A percentile compares a stretch with the other conserved stretches of the same genome.
These are phyloP conservation scores for Rhorus exstirpatorius DNA, from an alignment of 2,888 invertebrate genomes.

Conservation along the genomic window DNA sequence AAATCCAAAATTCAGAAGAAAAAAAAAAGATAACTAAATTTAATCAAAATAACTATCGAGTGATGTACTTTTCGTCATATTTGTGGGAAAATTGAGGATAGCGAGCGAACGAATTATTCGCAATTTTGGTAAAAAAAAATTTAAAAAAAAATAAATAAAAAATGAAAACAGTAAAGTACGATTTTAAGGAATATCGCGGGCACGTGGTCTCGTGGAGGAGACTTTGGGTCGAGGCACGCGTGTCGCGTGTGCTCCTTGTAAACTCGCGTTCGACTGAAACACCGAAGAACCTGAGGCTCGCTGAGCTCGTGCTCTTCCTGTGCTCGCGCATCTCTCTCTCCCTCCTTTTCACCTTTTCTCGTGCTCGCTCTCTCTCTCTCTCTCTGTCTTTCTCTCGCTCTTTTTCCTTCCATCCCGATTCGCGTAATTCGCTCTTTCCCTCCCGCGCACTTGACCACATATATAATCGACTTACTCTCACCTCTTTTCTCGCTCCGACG, in stretches of 20 bases:
- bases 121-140: too few relatives aligned
- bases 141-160: too few relatives aligned
- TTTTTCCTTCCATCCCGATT: slow-evolving; percentile 57
- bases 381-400: slow-evolving; percentile 60
- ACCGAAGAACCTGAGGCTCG: slow-evolving; percentile 64
- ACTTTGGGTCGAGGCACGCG: slow-evolving; percentile 77
- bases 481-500: slow-evolving; percentile 52
- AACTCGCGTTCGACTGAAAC: slow-evolving; percentile 84
- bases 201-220: slow-evolving; percentile 77
- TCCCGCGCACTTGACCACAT: slow-evolving; percentile 57
- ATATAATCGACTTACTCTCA: slow-evolving; percentile 24
- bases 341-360: slow-evolving; percentile 52
- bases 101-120: too few relatives aligned
- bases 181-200: slow-evolving; percentile 25
- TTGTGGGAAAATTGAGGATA: too few relatives aligned
- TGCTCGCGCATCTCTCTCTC: slow-evolving; percentile 70
- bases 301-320: slow-evolving; percentile 75
- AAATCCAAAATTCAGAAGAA: too few relatives aligned
- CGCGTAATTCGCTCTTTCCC: slow-evolving; percentile 55
- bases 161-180: not conserved
- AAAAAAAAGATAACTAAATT: too few relatives aligned
- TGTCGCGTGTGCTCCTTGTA: slow-evolving; percentile 83
- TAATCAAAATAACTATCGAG: too few relatives aligned
- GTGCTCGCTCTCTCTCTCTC: slow-evolving; percentile 35
- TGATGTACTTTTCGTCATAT: too few relatives aligned